Conservation (phyloP, 1,140 invertebrate species). For the Pseudobourletiella spinata region DNA sequence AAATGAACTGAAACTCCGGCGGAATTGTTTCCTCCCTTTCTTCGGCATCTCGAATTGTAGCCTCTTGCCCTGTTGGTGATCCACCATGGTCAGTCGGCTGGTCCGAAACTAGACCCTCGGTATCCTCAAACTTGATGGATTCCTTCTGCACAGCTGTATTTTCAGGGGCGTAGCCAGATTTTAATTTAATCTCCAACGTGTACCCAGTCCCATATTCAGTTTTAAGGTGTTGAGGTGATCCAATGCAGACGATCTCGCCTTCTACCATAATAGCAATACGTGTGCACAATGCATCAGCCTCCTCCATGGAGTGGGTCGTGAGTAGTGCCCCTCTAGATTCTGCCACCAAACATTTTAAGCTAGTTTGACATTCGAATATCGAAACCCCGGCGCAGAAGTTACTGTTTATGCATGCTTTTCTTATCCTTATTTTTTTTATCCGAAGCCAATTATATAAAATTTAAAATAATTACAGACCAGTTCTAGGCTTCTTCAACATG, state of each 20-base stretch:
- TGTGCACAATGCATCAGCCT: constrained; percentile 73
- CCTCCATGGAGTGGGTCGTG: constrained; percentile 88
- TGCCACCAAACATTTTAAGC: no score
- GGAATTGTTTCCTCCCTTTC: no score
- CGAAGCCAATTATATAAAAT: no score
- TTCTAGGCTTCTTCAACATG: no score
- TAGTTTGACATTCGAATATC: no score
- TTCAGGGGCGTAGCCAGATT: constrained; percentile 38
- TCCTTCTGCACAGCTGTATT: not conserved
- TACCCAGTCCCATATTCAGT: constrained; percentile 72
- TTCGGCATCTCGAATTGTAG: no score
- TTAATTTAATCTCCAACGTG: constrained; percentile 68
- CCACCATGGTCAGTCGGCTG: no score
- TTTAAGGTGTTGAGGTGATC: constrained; percentile 70
- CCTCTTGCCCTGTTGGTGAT: no score
- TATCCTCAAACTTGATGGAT: not conserved
- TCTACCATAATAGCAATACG: constrained; percentile 69
- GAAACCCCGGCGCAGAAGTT: no score
- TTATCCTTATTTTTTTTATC: no score
- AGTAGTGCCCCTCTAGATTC: constrained; percentile 65
- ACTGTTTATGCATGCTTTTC: no score
- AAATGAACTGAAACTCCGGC: not conserved
- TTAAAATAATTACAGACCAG: no score
- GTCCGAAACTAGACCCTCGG: not conserved
- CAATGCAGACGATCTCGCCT: constrained; percentile 48